Base-by-base conservation (phyloP, 1,140 invertebrate genomes). In the Centruroides sculpturatus region DNA sequence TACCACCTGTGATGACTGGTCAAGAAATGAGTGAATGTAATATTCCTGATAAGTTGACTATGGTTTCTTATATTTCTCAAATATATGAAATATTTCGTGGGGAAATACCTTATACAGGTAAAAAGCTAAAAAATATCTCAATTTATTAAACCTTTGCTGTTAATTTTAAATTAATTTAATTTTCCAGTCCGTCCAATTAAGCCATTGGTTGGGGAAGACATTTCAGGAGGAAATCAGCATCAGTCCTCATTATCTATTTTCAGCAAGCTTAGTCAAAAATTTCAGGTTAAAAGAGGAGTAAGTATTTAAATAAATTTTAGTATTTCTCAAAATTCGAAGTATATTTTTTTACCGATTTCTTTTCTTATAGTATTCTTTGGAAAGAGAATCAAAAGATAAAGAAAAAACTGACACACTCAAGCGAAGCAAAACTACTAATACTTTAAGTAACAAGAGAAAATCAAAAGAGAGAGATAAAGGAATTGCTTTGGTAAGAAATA, bases 21-120 rank as follows among this genome's bases (percentile, higher is more conserved):
- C 77, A 81, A 64, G 88, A 92, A 72, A 87, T 91, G 77, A 79
- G 82, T 4, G 77, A 82, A 51, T 80, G 81, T 65, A 79, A 81
- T 23, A 76, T 81, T 49, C 82, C 85, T 9, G 88, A 92, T 71
- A 84, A 84, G 67, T 76, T 86, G 41, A 77, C 80, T 3, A 85
- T 91, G 81, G 79, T 89, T 49, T 83, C 84, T 52, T 94, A 93
- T 71, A 75, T 93, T 51, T 84, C 87, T n/a, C 86, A 90, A 77
- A 81, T 93, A 64, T 91, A 89, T 71, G 85, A 91, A 69, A 79
- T 81, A 55, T 89, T 90, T 71, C 79, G 84, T 61, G 84, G 85
- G 62, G 86, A 89, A 76, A 87, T 89, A 68, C 87, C 87, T 11
- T 41, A 41, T 41, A 68, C 80, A 53, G 52, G 62, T 63, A 46